Conservation (phyloP, 2,888 invertebrate genomes). For the Lepidocyrtinus sp. region DNA sequence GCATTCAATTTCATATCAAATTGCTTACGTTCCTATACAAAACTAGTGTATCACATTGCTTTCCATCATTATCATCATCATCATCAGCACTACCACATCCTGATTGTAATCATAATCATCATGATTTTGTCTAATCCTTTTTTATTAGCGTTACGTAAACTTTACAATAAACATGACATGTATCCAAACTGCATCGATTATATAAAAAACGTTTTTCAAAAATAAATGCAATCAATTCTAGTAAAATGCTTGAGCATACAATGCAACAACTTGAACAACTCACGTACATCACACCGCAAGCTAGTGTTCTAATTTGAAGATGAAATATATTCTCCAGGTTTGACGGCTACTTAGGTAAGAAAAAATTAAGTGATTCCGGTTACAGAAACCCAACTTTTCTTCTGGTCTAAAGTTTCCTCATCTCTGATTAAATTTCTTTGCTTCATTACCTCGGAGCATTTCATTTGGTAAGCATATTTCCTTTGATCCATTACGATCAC, state of each 20-base stretch:
- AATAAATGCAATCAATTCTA: not conserved
- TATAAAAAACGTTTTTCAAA: not conserved
- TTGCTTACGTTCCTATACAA: not conserved
- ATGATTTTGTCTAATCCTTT: not conserved
- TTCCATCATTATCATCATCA: not conserved
- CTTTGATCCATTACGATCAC: too few species aligned
- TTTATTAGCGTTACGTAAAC: not conserved
- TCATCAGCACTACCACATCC: not conserved
- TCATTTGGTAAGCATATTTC: too few species aligned
- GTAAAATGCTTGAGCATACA: not conserved
- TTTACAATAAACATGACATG: not conserved
- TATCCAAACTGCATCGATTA: not conserved
- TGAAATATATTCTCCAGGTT: not conserved
- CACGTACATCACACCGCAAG: not conserved
- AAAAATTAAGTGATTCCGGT: not conserved
- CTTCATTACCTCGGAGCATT: too few species aligned
- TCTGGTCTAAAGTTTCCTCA: not conserved
- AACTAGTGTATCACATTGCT: not conserved
- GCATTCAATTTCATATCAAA: not conserved
- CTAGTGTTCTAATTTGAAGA: not conserved
- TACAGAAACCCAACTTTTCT: conserved; percentile 4
- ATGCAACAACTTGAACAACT: too few species aligned
- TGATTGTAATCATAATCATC: not conserved
- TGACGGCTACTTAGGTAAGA: not conserved
- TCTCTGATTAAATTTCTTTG: not conserved